phyloP scores from a whole-genome alignment of 2,113 vertebrate genomes.

The rat (Rattus norvegicus) region DNA sequence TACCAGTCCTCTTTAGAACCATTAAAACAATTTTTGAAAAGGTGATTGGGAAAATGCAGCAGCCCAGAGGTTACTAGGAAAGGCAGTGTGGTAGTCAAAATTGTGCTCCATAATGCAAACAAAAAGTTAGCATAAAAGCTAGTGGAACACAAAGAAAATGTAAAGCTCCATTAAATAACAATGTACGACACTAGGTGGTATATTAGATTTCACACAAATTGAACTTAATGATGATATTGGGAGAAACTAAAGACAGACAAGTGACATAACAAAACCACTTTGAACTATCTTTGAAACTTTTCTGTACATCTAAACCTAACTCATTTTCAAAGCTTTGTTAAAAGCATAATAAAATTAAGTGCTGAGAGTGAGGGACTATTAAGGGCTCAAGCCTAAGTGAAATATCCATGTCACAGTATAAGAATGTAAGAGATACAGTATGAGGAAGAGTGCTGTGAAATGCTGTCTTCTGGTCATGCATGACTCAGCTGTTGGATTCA shows the following conservation, averaged over 20 bases:
- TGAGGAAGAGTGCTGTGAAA: background rate
- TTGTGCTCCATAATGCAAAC: background rate
- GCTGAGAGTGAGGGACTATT: background rate
- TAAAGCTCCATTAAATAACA: background rate
- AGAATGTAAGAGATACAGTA: background rate
- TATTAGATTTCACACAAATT: constrained; percentile 5
- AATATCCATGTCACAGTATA: background rate
- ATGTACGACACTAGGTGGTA: background rate
- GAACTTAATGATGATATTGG: background rate
- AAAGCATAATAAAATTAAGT: background rate
- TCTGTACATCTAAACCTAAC: background rate
- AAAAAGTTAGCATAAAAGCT: background rate
- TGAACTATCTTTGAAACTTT: background rate
- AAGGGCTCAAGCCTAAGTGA: background rate
- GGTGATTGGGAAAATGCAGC: background rate
- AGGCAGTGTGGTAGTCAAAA: background rate
- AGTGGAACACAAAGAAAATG: background rate
- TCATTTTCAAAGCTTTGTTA: background rate
- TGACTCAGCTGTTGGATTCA: background rate
- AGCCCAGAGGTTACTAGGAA: background rate
- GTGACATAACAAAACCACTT: background rate
- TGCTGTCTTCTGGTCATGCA: background rate
- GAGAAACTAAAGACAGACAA: background rate
- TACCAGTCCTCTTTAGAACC: background rate
- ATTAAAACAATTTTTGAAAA: background rate